These are phyloP conservation scores for Catostomus latipinnis DNA, from an alignment of 2,797 vertebrate species.

Conservation along the genomic window DNA sequence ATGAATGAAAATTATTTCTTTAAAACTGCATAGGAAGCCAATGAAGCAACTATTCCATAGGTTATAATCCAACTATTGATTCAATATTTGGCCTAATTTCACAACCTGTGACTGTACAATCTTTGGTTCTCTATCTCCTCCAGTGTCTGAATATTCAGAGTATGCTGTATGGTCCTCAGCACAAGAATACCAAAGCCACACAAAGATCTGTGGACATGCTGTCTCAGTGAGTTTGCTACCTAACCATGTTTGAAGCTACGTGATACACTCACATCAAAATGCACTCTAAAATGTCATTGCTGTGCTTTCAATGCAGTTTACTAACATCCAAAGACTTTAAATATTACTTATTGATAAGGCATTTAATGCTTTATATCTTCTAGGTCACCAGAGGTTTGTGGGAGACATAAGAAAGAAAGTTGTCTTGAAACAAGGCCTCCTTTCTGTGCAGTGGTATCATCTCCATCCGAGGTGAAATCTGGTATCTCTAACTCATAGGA, in stretches of 20 bases:
- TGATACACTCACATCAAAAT: background rate
- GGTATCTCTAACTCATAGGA: conserved; percentile 57
- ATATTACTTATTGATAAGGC: conserved; percentile 1
- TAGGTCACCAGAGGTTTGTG: conserved; percentile 69
- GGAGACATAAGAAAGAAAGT: no score
- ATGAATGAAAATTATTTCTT: no score
- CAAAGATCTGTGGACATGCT: conserved; percentile 76
- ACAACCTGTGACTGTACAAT: background rate
- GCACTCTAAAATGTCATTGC: background rate
- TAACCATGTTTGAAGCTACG: background rate
- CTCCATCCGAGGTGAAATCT: conserved; percentile 51
- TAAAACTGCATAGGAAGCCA: no score
- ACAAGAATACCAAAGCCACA: conserved; percentile 75
- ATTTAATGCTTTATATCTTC: conserved; percentile 40
- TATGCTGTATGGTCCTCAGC: conserved; percentile 72
- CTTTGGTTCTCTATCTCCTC: conserved; percentile 36
- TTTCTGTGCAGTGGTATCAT: conserved; percentile 50
- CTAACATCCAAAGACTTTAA: background rate
- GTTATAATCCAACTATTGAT: no score
- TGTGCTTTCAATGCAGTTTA: background rate
- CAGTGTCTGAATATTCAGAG: conserved; percentile 79
- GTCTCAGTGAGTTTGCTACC: conserved; percentile 70
- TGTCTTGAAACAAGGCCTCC: conserved; percentile 59
- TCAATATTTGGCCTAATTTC: no score
- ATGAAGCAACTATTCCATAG: no score